Evolutionary conservation across 2,888 invertebrate species (phyloP).

Genomic region (Synergus umbraculus): DNA sequence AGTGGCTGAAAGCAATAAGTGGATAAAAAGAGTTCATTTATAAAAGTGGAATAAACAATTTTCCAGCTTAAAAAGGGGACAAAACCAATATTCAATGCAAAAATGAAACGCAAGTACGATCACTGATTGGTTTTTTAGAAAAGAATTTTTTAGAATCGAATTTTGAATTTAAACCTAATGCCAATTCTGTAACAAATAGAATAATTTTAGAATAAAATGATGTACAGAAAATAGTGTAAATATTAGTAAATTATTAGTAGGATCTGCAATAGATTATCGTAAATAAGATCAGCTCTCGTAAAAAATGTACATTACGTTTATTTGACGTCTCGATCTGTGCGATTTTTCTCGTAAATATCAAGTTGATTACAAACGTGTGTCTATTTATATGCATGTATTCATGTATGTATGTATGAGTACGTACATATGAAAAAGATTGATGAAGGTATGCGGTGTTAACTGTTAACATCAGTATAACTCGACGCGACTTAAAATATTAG

Average conservation of each 20-base stretch:
- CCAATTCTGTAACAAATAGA: too few species aligned
- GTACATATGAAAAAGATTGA: slow-evolving; percentile 49
- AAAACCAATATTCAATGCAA: too few species aligned
- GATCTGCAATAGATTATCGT: slow-evolving; percentile 4
- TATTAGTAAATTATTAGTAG: not conserved
- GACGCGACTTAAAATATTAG: slow-evolving; percentile 45
- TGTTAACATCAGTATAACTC: slow-evolving; percentile 47
- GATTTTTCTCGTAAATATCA: slow-evolving; percentile 66
- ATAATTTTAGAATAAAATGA: not conserved
- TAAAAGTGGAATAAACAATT: too few species aligned
- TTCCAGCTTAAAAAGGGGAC: too few species aligned
- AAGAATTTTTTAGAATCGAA: too few species aligned
- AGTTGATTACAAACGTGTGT: slow-evolving; percentile 68
- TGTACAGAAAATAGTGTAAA: not conserved
- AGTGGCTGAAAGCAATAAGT: too few species aligned
- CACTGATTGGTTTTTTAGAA: too few species aligned
- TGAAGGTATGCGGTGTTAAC: slow-evolving; percentile 48
- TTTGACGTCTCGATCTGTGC: slow-evolving; percentile 66
- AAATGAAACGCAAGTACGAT: too few species aligned
- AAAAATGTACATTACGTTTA: slow-evolving; percentile 76
- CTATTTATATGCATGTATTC: slow-evolving; percentile 54
- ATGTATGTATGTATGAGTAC: slow-evolving; percentile 49
- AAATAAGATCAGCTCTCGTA: slow-evolving; percentile 40
- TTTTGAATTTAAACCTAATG: too few species aligned
- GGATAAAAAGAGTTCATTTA: too few species aligned